Base-by-base conservation (phyloP, 1,140 invertebrate genomes). In the Drosophila pachea region DNA sequence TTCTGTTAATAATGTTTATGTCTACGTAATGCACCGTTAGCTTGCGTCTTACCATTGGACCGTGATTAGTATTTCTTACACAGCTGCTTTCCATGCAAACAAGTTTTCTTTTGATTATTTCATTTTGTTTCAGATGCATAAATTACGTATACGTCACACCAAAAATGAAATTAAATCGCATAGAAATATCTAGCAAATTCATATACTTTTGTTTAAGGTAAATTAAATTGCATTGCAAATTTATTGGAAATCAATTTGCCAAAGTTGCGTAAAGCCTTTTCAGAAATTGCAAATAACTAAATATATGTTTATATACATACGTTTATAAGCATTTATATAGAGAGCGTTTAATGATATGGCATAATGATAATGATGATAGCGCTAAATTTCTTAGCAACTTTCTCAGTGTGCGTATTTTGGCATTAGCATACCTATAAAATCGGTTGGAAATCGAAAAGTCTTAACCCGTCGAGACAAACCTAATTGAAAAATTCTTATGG, bases 361-460 rank as follows among this genome's bases (percentile, higher is more conserved):
- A 63, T 35, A 53, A 66, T 56, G 42, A 61, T 58, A 35, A 69
- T 72, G 42, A 45, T 45, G 42, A 16, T 40, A 11, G 53, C 43
- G 55, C 29, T 36, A 22, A 64, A 33, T 50, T 49, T 56, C n/a
- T 48, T 53, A 48, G 33, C 54, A 84, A 84, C 78, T 83, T 83
- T 83, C 78, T 76, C 78, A 78, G 68, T 70, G 43, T 61, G 40
- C 31, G 49, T 38, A 50, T 53, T 63, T 59, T 35, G 14, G 22
- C 7, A 53, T 48, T 83, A 73, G 62, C 78, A 84, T 75, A 71
- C 84, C 71, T 76, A 76, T 84, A 78, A 83, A 83, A 61, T 64
- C 22, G 22, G 33, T 56, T 74, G 52, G 36, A 35, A 22, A 53
- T 48, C 9, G 36, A 52, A 58, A 66, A 53, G 43, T 9, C 35